phyloP scores from a whole-genome alignment of 2,888 invertebrate species.

The Oligia latruncula region DNA sequence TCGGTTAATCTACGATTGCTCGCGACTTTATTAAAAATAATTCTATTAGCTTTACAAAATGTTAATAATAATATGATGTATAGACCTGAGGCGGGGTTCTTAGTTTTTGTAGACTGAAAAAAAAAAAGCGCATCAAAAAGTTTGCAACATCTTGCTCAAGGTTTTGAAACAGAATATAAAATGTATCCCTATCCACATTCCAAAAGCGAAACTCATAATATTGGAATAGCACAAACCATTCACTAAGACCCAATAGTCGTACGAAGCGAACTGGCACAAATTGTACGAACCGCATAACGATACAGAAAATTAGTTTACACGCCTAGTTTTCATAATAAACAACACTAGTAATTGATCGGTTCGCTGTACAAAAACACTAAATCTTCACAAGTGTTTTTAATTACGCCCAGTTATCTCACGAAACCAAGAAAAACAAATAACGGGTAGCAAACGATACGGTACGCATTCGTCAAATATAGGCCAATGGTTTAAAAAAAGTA shows the following conservation, averaged over 20 bases:
- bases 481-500: conserved; percentile 70
- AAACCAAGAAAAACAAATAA: conserved; percentile 62
- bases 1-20: conserved; percentile 43
- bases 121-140: conserved; percentile 9
- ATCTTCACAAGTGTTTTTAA: conserved; percentile 60
- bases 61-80: background rate
- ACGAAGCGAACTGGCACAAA: conserved; percentile 28
- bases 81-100: background rate
- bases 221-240: conserved; percentile 19
- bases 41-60: conserved; percentile 31
- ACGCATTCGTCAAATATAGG: conserved; percentile 69
- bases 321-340: conserved; percentile 55
- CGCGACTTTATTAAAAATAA: conserved; percentile 26
- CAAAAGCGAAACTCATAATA: conserved; percentile 14
- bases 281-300: conserved; percentile 35
- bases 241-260: conserved; percentile 1
- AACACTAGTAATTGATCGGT: conserved; percentile 55
- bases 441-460: conserved; percentile 60
- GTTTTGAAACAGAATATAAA: conserved; percentile 6
- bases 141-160: background rate
- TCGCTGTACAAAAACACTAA: conserved; percentile 60
- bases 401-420: conserved; percentile 57
- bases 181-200: conserved; percentile 2
- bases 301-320: conserved; percentile 51
- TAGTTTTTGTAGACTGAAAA: background rate